These are phyloP conservation scores for Clivina fossor DNA, from an alignment of 2,888 invertebrate species.

Conservation along the genomic window DNA sequence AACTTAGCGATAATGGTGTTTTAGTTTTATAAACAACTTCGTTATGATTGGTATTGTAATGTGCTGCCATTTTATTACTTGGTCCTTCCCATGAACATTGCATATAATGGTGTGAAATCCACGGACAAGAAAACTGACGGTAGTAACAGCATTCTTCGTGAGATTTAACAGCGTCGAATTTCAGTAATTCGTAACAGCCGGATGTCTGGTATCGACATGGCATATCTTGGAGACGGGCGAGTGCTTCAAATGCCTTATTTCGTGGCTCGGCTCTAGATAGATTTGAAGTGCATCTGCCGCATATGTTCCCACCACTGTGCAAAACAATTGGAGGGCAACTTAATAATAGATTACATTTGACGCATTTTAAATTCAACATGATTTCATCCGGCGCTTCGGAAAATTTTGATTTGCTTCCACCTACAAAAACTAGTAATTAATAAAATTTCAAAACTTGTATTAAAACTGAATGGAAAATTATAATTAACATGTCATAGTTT, in stretches of 20 bases:
- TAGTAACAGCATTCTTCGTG: conserved; percentile 1
- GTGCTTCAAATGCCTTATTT: conserved; percentile 9
- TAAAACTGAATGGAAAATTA: too few relatives aligned
- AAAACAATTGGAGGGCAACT: background rate
- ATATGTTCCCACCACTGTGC: conserved; percentile 2
- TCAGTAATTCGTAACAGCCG: background rate
- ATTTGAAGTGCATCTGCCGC: conserved; percentile 9
- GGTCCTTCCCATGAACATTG: conserved; percentile 4
- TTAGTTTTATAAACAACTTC: background rate
- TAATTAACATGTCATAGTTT: too few relatives aligned
- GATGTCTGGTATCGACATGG: conserved; percentile 5
- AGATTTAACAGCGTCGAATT: conserved; percentile 6
- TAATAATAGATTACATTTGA: background rate
- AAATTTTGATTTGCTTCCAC: too few relatives aligned
- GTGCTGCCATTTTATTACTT: conserved; percentile 5
- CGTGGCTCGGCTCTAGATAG: background rate
- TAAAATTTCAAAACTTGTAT: too few relatives aligned
- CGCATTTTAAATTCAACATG: conserved; percentile 4
- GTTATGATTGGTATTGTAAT: conserved; percentile 5
- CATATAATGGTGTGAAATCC: background rate
- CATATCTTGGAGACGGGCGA: conserved; percentile 1
- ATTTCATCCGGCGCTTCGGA: too few relatives aligned
- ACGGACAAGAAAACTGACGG: conserved; percentile 5
- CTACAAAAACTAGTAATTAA: too few relatives aligned
- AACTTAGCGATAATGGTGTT: background rate